Evolutionary conservation across 2,797 vertebrate species (phyloP).

Genomic region (Eremophila alpestris): DNA sequence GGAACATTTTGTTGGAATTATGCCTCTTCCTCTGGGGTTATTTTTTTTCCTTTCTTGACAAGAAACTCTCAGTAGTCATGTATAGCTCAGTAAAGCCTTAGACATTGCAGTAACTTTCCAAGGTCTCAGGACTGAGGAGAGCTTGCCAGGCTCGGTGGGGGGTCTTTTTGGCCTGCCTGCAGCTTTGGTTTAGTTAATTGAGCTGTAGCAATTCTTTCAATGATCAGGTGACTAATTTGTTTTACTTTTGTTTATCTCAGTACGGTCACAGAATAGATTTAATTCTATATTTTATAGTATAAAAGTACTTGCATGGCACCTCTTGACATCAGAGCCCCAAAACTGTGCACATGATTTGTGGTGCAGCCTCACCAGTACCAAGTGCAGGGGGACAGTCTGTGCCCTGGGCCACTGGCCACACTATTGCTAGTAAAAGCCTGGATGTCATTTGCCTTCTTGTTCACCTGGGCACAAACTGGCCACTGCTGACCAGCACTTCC

Average conservation of each 20-base stretch:
- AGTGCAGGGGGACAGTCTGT: accelerated
- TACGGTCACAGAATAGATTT: neutral
- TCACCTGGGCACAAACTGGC: neutral
- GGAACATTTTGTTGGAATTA: neutral
- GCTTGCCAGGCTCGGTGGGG: neutral
- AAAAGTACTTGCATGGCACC: neutral
- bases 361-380: neutral
- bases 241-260: neutral
- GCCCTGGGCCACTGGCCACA: neutral
- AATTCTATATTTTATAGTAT: neutral
- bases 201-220: neutral
- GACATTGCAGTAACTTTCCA: neutral
- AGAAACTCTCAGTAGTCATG: neutral
- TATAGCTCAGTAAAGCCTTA: neutral
- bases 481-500: neutral
- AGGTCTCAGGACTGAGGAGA: neutral
- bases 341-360: accelerated
- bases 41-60: neutral
- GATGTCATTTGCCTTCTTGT: neutral
- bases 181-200: neutral
- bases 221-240: neutral
- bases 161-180: neutral
- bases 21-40: neutral
- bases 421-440: neutral
- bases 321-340: neutral